Conservation (phyloP, 2,797 vertebrate genomes). For the Alectoris magna region DNA sequence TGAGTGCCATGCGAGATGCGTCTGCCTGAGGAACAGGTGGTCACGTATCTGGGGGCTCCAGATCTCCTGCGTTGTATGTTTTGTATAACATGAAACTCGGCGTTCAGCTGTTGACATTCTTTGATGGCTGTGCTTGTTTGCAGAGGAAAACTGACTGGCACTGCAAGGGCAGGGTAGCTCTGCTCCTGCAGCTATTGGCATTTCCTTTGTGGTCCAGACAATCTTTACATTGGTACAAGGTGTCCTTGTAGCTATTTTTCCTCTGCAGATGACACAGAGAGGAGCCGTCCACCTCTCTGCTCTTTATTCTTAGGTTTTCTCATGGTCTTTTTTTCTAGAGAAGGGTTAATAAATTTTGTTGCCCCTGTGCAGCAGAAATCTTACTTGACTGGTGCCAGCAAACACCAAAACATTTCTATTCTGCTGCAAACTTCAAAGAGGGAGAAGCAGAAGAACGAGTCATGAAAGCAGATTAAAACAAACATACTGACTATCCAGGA, state of each 20-base stretch:
- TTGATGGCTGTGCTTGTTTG: slow-evolving; percentile 34
- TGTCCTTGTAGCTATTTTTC: background rate
- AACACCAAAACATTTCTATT: slow-evolving; percentile 30
- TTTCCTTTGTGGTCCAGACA: background rate
- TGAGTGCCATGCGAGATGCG: background rate
- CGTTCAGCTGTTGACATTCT: slow-evolving; percentile 66
- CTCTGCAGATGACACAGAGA: background rate
- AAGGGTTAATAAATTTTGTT: background rate
- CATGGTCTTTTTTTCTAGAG: background rate
- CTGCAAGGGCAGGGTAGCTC: background rate
- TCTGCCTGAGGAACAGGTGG: slow-evolving; percentile 61
- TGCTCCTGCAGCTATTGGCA: background rate
- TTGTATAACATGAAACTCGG: background rate
- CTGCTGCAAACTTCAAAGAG: slow-evolving; percentile 36
- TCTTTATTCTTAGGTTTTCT: background rate
- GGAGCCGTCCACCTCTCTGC: background rate
- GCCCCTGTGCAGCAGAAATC: background rate
- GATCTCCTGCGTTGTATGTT: background rate
- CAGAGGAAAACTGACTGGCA: background rate
- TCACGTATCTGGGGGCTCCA: background rate
- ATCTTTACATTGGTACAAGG: background rate
- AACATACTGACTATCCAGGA: slow-evolving; percentile 33
- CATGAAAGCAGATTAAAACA: slow-evolving; percentile 40
- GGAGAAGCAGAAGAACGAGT: slow-evolving; percentile 11
- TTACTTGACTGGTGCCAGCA: background rate